Conservation (phyloP, 2,113 vertebrate species). For the Emydura subglobosa region DNA sequence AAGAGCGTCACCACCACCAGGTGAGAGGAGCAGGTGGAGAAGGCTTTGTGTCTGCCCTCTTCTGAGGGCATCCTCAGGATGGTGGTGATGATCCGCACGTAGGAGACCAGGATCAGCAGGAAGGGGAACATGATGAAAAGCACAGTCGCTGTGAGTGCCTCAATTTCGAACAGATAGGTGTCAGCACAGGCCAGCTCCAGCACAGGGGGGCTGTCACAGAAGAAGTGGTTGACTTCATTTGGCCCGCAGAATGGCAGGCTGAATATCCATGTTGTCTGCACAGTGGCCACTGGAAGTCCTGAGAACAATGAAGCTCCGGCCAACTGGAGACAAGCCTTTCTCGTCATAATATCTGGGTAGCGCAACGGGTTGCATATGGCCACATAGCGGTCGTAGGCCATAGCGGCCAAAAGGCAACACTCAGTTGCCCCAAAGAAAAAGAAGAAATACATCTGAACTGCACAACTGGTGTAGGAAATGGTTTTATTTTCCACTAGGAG, state of each 20-base stretch:
- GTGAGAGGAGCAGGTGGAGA: conserved; percentile 75
- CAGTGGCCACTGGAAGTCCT: conserved; percentile 67
- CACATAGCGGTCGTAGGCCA: conserved; percentile 61
- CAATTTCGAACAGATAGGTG: conserved; percentile 65
- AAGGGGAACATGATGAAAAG: conserved; percentile 70
- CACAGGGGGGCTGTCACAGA: conserved; percentile 63
- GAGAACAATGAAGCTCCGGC: conserved; percentile 63
- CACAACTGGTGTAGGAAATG: conserved; percentile 65
- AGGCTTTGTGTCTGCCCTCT: conserved; percentile 61
- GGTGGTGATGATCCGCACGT: conserved; percentile 56
- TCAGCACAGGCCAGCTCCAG: conserved; percentile 64
- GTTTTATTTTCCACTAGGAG: conserved; percentile 24
- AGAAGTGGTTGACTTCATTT: conserved; percentile 65
- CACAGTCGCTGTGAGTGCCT: conserved; percentile 64
- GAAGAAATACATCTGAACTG: conserved; percentile 68
- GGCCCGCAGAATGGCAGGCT: conserved; percentile 70
- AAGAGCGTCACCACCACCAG: conserved; percentile 73
- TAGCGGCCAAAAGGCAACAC: conserved; percentile 64
- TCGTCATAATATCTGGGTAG: conserved; percentile 57
- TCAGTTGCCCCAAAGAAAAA: conserved; percentile 70
- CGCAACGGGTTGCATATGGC: conserved; percentile 22
- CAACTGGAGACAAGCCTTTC: conserved; percentile 36
- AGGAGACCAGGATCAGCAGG: conserved; percentile 67
- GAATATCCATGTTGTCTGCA: conserved; percentile 69
- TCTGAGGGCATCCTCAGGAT: conserved; percentile 64